Base-by-base conservation (phyloP, 1,140 invertebrate species). In the Venustaconcha ellipsiformis region DNA sequence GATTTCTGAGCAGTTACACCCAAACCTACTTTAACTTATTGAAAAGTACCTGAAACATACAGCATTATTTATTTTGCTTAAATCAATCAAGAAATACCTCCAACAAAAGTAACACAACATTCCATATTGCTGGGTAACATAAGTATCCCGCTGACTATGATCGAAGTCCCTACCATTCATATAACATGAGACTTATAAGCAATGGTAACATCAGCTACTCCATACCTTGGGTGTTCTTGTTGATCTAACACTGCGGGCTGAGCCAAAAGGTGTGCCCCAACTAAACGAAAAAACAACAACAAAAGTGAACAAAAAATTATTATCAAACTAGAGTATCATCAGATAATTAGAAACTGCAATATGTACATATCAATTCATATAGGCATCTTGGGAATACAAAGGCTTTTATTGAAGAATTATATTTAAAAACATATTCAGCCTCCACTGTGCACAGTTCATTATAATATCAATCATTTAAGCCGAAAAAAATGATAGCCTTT, bases 181-280 rank as follows among this genome's bases (percentile, higher is more conserved):
- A 48, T 48, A 48, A 48, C 37, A 8, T 8, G 37, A 6, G 37
- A 48, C 37, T 48, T 48, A 48, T 48, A 48, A 48, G 37, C 37
- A 0, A 48, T 48, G 37, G 37, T 48, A 48, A 48, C 37, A 6
- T 48, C 37, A 48, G 37, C 5, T 48, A 48, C 6, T 48, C 37
- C 37, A 48, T 48, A 48, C 37, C 37, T 48, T 48, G 37, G 37
- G 37, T 11, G 37, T 48, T 48, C 37, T 48, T 48, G 37, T 48
- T 48, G 37, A 72, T 63, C 62, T 70, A 37, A 67, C 48, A 67
- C 30, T 55, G 63, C 78, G 60, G 6, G 68, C 78, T 75, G 78
- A 56, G 20, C 65, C 37, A 58, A 59, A 67, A 20, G 78, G 73
- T 1, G 78, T 79, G 17, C 78, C 78, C 78, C 78, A 79, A 67